Base-by-base conservation (phyloP, 2,888 invertebrate species). In the Tetanocera ferruginea region DNA sequence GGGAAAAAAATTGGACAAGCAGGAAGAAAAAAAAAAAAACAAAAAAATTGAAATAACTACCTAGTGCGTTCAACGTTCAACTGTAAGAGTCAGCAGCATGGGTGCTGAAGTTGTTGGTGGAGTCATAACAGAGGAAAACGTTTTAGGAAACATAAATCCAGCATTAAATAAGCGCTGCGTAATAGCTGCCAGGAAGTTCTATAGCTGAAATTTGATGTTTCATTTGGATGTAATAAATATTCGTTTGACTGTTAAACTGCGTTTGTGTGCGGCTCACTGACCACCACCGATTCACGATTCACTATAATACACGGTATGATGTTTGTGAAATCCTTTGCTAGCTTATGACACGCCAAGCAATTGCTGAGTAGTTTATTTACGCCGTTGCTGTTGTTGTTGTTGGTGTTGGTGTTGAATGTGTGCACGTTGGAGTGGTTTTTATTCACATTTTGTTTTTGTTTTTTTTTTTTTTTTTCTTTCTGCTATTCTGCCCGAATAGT, bases 141-240 rank as follows among this genome's bases (percentile, higher is more conserved):
- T 31, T n/a, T 23, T 19, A 19, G 43, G 43, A 37, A 37, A 19
- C 11, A 37, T 37, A 37, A 67, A 23, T 67, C 67, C 23, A 23
- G 5, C 23, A 19, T 11, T 37, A 19, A 60, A 5, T 23, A 43
- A 37, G 37, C 37, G 43, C 19, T 14, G 37, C 25, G 19, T 34
- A 43, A 67, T 37, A 43, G 43, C 23, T n/a, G 67, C 2, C 37
- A 37, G 60, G 60, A 60, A 60, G 23, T 25, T 28, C 8, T 5
- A 11, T 23, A 25, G 60, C 23, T 67, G 23, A 67, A 67, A 67
- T 67, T 67, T 67, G 67, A 67, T 67, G 67, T 67, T 67, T 67
- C 43, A 67, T 67, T 37, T 67, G 19, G 28, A 28, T 60, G 57
- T 28, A 60, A 60, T 60, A 60, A 60, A 60, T 60, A 25, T 60